Percentiles rank a stretch among this genome's conserved stretches.
These are phyloP conservation scores for Callorhinus ursinus DNA, from an alignment of 2,113 vertebrate genomes.

Conservation along the genomic window DNA sequence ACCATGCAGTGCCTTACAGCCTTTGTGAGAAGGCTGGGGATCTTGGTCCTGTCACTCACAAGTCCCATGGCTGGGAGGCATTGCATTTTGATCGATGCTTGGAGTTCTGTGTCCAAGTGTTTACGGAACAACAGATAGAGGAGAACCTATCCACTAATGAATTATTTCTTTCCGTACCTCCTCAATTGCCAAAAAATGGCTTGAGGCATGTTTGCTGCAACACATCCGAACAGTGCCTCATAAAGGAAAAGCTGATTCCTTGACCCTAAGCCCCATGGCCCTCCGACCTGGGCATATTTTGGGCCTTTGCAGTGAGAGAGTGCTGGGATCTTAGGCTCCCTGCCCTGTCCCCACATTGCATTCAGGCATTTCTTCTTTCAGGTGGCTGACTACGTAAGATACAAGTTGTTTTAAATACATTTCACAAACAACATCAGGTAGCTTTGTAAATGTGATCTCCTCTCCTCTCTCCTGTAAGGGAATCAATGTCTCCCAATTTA, in stretches of 20 bases:
- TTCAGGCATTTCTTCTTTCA: background rate
- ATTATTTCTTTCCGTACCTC: background rate
- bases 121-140: background rate
- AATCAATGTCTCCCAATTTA: background rate
- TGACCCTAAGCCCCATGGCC: background rate
- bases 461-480: too few species aligned
- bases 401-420: background rate
- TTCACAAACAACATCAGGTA: background rate
- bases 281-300: too few species aligned
- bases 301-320: background rate
- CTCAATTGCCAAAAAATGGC: background rate
- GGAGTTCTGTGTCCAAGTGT: background rate
- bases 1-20: rapidly evolving
- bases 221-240: background rate
- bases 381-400: background rate
- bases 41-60: too few species aligned
- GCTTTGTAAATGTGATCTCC: background rate
- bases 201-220: too few species aligned
- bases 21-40: too few species aligned
- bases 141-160: background rate
- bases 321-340: too few species aligned
- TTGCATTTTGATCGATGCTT: rapidly evolving
- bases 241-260: background rate
- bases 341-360: background rate
- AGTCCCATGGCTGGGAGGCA: background rate